phyloP scores from a whole-genome alignment of 2,113 vertebrate genomes.

The Zosterops pallidus region DNA sequence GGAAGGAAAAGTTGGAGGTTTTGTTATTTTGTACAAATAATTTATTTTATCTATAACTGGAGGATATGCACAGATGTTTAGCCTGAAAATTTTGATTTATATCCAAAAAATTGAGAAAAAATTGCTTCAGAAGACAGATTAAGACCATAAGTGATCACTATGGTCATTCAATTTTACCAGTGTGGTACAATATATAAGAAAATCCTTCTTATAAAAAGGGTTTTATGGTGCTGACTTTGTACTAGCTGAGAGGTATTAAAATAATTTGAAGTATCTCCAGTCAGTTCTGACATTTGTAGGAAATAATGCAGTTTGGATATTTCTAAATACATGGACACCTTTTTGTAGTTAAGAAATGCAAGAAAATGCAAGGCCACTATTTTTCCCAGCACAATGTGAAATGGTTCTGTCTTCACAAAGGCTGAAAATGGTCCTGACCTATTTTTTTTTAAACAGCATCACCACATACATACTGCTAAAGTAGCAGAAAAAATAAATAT shows the following conservation, averaged over 20 bases:
- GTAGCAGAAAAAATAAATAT: constrained; percentile 29
- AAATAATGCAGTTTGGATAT: not conserved
- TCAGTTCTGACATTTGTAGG: not conserved
- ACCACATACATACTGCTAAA: constrained; percentile 5
- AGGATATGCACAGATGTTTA: not conserved
- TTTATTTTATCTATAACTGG: not conserved
- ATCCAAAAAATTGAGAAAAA: not conserved
- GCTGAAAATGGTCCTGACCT: constrained; percentile 40
- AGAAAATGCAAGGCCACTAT: not conserved
- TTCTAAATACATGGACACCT: not conserved
- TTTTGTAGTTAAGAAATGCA: not conserved
- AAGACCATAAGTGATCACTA: not conserved
- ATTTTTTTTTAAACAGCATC: constrained; percentile 22
- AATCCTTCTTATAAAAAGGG: not conserved
- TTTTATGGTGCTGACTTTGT: not conserved
- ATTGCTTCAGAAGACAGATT: not conserved
- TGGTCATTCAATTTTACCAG: not conserved
- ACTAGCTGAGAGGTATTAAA: not conserved
- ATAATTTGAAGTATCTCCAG: not conserved
- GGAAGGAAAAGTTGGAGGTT: not conserved
- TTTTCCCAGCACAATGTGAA: not conserved
- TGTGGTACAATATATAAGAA: not conserved
- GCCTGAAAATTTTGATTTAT: not conserved
- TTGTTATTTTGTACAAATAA: not conserved
- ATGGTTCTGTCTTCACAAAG: not conserved